Conservation (phyloP, 2,113 vertebrate genomes). For the Lanius ludovicianus region DNA sequence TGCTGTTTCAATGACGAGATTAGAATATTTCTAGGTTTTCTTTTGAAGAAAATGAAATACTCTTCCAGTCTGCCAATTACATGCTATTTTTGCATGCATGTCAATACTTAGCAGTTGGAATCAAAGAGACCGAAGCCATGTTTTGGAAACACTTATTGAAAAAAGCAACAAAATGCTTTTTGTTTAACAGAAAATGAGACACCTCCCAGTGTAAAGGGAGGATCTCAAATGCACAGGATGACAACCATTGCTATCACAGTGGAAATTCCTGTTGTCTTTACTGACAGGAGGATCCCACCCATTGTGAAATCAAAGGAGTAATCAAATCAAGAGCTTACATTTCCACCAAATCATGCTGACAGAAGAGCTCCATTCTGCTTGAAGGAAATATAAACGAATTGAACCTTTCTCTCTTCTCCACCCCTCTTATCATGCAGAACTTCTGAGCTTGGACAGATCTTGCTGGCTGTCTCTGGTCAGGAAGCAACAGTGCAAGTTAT, state of each 20-base stretch:
- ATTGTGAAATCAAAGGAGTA: background rate
- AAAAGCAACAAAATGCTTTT: background rate
- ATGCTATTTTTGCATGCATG: background rate
- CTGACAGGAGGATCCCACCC: background rate
- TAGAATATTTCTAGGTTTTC: background rate
- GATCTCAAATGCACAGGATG: background rate
- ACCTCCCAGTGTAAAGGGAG: background rate
- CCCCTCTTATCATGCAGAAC: background rate
- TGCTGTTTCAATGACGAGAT: background rate
- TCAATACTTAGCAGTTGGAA: background rate
- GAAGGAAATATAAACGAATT: background rate
- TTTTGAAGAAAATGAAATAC: background rate
- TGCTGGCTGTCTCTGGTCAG: background rate
- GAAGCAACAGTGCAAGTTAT: background rate
- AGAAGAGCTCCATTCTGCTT: background rate
- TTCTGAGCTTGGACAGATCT: background rate
- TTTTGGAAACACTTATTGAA: background rate
- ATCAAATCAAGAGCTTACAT: background rate
- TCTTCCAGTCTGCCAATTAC: background rate
- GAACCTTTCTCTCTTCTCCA: background rate
- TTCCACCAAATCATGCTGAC: background rate
- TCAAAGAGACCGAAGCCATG: background rate
- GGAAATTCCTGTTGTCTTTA: background rate
- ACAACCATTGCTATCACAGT: background rate
- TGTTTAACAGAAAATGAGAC: background rate